Conservation (phyloP, 2,113 vertebrate genomes). For the Xiphophorus couchianus region DNA sequence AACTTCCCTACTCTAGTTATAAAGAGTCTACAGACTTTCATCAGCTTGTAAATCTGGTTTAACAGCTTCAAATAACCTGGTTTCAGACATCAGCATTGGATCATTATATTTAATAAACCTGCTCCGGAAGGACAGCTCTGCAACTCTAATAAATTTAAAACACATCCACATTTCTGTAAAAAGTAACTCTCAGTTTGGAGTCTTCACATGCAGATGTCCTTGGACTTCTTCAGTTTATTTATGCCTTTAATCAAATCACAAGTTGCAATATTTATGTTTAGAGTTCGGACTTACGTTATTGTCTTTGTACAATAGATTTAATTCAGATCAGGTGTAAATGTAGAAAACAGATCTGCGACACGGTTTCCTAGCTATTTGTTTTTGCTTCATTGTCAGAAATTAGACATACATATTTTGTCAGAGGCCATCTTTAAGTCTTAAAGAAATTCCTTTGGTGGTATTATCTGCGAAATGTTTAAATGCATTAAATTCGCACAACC, state of each 20-base stretch:
- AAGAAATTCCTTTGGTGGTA: slow-evolving; percentile 31
- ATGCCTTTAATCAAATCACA: not conserved
- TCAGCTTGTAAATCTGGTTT: slow-evolving; percentile 15
- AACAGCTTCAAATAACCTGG: slow-evolving; percentile 2
- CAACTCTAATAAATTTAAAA: not conserved
- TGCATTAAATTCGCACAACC: slow-evolving; percentile 37
- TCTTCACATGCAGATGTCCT: not conserved
- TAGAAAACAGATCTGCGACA: not conserved
- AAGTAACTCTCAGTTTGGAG: not conserved
- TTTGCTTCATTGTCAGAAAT: slow-evolving; percentile 10
- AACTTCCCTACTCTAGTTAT: not conserved
- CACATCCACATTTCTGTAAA: not conserved
- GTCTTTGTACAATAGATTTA: not conserved
- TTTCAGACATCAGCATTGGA: slow-evolving; percentile 19
- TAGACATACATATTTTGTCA: not conserved
- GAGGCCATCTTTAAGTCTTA: slow-evolving; percentile 17
- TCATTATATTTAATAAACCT: slow-evolving; percentile 1
- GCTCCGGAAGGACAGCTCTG: not conserved
- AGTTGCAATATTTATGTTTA: not conserved
- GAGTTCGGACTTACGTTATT: not conserved
- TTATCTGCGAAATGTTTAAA: slow-evolving; percentile 32
- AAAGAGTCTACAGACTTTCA: slow-evolving; percentile 16
- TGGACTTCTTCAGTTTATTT: slow-evolving; percentile 2
- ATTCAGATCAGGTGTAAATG: slow-evolving; percentile 5
- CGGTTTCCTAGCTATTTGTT: slow-evolving; percentile 8